Base-by-base conservation (phyloP, 2,113 vertebrate species). In the Neotoma lepida region DNA sequence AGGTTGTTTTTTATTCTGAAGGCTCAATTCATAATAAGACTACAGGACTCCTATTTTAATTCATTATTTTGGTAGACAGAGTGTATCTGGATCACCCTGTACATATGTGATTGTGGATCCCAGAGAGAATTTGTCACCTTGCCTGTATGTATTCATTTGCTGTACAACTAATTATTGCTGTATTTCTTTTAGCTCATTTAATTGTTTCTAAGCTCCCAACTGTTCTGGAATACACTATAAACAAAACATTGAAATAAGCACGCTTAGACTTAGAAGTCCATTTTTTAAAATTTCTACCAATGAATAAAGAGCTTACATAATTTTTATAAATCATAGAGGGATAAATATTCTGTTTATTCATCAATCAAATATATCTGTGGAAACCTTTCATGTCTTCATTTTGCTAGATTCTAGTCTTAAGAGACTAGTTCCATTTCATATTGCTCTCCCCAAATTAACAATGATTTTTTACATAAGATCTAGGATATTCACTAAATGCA, bases 1-100 rank as follows among this genome's bases (percentile, higher is more conserved):
- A 90, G 70, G 39, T 51, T 93, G 78, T 17, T 26, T 39, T 92
- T 97, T 92, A 61, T 68, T 94, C 90, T 97, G n/a, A 91, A 82
- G 61, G 86, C 33, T 63, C 95, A 73, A 9, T 15, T 90, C 4
- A 76, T 4, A 92, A 84, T 64, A 84, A 86, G 15, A 73, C 54
- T 80, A 87, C 6, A 74, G 24, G 81, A 86, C 6, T 70, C 44
- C 14, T 82, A 68, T 73, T 93, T 94, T 39, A 76, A 63, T 70
- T 86, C 26, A 88, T 93, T 61, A 58, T 76, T 66, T 84, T 61
- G 89, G 30, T 73, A 94, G 58, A 26, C 68, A 30, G n/a, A 90
- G 63, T 15, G 84, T 63, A 90, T 94, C 0, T 85, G 71, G 54
- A 73, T 2, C 86, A 73, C 20, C 26, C 46, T 41, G 77, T 18